Percentiles rank a stretch among this genome's conserved stretches.
Evolutionary conservation across 2,888 invertebrate species (phyloP).

Genomic region (Microctonus brassicae): DNA sequence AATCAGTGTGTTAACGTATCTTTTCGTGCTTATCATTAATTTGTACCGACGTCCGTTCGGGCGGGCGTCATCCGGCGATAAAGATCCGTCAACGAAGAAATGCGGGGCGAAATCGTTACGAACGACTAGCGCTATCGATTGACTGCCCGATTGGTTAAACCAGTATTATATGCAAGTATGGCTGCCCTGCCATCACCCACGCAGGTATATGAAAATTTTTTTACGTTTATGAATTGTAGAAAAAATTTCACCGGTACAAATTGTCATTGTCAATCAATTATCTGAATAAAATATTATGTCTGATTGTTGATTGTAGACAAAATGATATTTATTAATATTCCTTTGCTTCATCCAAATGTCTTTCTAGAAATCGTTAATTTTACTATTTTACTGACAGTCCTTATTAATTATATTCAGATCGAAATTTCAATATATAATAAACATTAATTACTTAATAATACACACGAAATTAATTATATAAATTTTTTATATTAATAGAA

Average conservation of each 20-base stretch:
- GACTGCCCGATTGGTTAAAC: conserved; percentile 64
- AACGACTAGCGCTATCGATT: conserved; percentile 63
- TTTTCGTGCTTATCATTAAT: conserved; percentile 2
- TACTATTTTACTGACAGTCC: too few species aligned
- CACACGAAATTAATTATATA: too few species aligned
- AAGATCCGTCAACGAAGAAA: conserved; percentile 40
- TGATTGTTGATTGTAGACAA: too few species aligned
- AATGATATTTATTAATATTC: too few species aligned
- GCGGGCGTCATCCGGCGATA: conserved; percentile 30
- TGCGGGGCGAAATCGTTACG: conserved; percentile 52
- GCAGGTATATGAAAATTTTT: conserved; percentile 75
- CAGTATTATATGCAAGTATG: conserved; percentile 75
- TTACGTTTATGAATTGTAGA: conserved; percentile 51
- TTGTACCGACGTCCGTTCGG: conserved; percentile 5
- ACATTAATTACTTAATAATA: too few species aligned
- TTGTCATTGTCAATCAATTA: background rate
- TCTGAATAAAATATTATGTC: too few species aligned
- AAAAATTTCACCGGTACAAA: conserved; percentile 32
- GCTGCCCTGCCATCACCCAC: conserved; percentile 88
- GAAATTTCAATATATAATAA: too few species aligned
- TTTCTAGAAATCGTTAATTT: too few species aligned
- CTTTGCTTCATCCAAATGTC: too few species aligned
- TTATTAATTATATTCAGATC: too few species aligned
- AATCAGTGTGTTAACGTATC: background rate
- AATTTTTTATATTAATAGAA: too few species aligned